Percentiles rank a stretch among this genome's conserved stretches.
Conservation (phyloP, 2,888 invertebrate species). For the Onchidella celtica region DNA sequence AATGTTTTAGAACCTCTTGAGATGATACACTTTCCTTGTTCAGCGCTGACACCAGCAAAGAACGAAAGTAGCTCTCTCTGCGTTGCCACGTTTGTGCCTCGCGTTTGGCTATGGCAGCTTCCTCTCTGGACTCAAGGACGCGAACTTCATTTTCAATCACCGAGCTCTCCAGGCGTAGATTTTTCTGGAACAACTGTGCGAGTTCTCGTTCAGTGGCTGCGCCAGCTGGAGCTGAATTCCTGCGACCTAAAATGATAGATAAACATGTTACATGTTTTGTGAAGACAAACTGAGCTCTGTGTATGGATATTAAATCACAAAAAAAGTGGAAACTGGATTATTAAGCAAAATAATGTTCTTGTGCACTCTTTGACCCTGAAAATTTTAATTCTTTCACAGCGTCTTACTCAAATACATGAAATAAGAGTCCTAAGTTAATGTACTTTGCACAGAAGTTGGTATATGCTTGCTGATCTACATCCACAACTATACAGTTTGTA, state of each 20-base stretch:
- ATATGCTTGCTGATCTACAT: too few relatives aligned
- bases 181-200: slow-evolving; percentile 9
- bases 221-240: slow-evolving; percentile 16
- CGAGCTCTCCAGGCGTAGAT: slow-evolving; percentile 22
- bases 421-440: too few relatives aligned
- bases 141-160: slow-evolving; percentile 27
- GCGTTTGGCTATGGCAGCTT: slow-evolving; percentile 10
- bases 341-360: too few relatives aligned
- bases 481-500: too few relatives aligned
- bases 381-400: too few relatives aligned
- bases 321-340: too few relatives aligned
- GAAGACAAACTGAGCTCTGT: too few relatives aligned
- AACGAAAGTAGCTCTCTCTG: slow-evolving; percentile 45
- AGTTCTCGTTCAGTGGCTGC: slow-evolving; percentile 24
- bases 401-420: too few relatives aligned
- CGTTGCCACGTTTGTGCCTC: slow-evolving; percentile 29
- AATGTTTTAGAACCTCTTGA: background rate
- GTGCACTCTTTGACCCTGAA: too few relatives aligned
- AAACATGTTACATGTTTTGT: too few relatives aligned
- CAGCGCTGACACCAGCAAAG: slow-evolving; percentile 26
- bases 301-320: too few relatives aligned
- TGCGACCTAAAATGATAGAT: background rate
- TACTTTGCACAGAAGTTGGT: too few relatives aligned
- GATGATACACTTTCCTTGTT: background rate
- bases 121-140: slow-evolving; percentile 4